These are phyloP conservation scores for Neomonachus schauinslandi DNA, from an alignment of 2,113 vertebrate species.

Conservation along the genomic window DNA sequence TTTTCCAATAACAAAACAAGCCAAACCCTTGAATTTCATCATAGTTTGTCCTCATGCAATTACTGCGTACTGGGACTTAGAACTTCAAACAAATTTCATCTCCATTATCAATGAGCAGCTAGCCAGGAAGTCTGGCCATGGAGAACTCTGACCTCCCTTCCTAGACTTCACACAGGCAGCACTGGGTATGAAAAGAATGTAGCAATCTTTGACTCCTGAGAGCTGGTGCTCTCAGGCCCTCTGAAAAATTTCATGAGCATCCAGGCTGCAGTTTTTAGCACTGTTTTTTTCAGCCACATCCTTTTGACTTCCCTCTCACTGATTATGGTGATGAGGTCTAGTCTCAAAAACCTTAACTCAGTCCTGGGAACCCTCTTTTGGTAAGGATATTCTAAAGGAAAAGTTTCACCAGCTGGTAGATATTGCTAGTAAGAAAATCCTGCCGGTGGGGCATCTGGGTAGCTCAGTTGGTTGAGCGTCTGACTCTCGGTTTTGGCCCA, in stretches of 20 bases:
- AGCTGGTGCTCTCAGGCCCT: not conserved
- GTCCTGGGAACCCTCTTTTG: not conserved
- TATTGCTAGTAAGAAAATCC: not conserved
- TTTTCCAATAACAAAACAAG: not conserved
- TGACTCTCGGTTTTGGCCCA: not conserved
- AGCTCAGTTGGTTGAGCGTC: not conserved
- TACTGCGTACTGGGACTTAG: not conserved
- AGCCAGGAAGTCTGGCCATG: not conserved
- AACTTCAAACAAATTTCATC: not conserved
- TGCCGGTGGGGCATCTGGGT: not conserved
- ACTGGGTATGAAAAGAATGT: not conserved
- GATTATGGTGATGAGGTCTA: not conserved
- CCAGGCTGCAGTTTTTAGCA: not conserved
- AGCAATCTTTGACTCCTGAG: not conserved
- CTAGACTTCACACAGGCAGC: not conserved
- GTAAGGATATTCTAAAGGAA: constrained; percentile 11
- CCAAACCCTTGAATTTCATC: not conserved
- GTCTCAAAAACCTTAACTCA: not conserved
- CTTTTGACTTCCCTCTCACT: not conserved
- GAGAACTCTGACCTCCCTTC: not conserved
- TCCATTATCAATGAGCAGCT: not conserved
- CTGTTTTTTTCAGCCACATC: not conserved
- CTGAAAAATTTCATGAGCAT: not conserved
- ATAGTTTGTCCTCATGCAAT: not conserved
- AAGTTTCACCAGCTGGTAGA: not conserved